Percentiles rank a stretch among this genome's conserved stretches.
These are phyloP conservation scores for Litocranius walleri DNA, from an alignment of 2,113 vertebrate species.

Conservation along the genomic window DNA sequence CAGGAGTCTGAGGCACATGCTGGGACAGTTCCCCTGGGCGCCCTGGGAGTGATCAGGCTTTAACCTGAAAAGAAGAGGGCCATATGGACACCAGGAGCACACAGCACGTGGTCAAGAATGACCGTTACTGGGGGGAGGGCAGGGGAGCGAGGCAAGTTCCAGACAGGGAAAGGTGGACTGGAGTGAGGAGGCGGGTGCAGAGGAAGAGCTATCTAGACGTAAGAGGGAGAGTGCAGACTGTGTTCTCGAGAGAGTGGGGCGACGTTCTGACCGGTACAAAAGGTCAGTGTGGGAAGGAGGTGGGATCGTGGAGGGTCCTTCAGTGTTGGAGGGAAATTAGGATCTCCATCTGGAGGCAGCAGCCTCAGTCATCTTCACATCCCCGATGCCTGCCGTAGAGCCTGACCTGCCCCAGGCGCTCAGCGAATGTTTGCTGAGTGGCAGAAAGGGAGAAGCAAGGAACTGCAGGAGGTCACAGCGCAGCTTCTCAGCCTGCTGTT, in stretches of 20 bases:
- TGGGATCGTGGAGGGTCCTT: background rate
- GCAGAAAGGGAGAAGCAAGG: background rate
- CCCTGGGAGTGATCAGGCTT: background rate
- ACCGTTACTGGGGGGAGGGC: background rate
- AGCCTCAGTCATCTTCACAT: background rate
- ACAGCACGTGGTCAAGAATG: background rate
- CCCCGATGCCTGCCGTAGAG: background rate
- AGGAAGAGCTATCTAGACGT: background rate
- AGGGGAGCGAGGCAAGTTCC: background rate
- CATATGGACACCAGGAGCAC: rapidly evolving
- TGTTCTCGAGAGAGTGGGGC: background rate
- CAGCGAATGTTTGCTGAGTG: background rate
- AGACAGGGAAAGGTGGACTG: background rate
- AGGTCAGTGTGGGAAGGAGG: background rate
- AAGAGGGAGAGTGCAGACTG: background rate
- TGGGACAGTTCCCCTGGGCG: background rate
- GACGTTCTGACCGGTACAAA: rapidly evolving
- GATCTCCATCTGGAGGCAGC: background rate
- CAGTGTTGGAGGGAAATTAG: background rate
- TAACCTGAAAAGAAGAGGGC: background rate
- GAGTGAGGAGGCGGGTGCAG: background rate
- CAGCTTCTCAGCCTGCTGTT: background rate
- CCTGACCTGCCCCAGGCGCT: background rate
- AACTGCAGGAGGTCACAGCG: background rate
- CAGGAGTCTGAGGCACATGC: background rate